Evolutionary conservation across 2,797 vertebrate species (phyloP).

Genomic region (Sitta carolinensis): DNA sequence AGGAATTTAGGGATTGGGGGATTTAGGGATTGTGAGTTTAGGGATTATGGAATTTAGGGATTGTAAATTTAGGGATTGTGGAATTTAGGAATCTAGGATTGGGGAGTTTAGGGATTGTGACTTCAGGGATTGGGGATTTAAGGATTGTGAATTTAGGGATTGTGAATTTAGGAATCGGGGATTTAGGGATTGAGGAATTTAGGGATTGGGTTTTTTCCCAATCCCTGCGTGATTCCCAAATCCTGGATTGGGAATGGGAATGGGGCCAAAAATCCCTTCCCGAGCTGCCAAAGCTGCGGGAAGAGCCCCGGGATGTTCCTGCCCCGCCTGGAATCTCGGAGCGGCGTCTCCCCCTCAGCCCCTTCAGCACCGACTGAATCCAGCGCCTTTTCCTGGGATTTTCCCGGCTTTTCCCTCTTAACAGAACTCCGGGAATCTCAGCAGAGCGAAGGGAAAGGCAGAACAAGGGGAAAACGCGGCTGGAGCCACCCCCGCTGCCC

Average conservation of each 20-base stretch:
- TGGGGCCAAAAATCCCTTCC: fast-evolving
- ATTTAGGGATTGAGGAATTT: not conserved
- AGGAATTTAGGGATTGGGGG: too few relatives aligned
- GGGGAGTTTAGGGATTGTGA: too few relatives aligned
- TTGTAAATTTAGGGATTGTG: too few relatives aligned
- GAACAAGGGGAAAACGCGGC: not conserved
- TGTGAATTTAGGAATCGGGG: not conserved
- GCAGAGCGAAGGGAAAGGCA: not conserved
- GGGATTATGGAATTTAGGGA: too few relatives aligned
- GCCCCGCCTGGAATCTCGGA: not conserved
- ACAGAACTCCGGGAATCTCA: not conserved
- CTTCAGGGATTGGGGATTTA: too few relatives aligned
- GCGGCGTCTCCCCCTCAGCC: not conserved
- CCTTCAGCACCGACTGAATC: fast-evolving
- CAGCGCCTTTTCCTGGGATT: not conserved
- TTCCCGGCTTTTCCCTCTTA: not conserved
- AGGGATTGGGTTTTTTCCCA: too few relatives aligned
- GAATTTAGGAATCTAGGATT: too few relatives aligned
- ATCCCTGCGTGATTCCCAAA: not conserved
- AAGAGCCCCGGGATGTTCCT: not conserved
- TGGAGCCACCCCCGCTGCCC: not conserved
- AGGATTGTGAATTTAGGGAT: not conserved
- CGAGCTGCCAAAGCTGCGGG: not conserved
- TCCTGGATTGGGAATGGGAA: not conserved
- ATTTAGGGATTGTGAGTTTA: too few relatives aligned